Evolutionary conservation across 2,888 invertebrate genomes (phyloP), one percentile per base, ranked within the genome.

Genomic region (Cephus pygmeus): DNA sequence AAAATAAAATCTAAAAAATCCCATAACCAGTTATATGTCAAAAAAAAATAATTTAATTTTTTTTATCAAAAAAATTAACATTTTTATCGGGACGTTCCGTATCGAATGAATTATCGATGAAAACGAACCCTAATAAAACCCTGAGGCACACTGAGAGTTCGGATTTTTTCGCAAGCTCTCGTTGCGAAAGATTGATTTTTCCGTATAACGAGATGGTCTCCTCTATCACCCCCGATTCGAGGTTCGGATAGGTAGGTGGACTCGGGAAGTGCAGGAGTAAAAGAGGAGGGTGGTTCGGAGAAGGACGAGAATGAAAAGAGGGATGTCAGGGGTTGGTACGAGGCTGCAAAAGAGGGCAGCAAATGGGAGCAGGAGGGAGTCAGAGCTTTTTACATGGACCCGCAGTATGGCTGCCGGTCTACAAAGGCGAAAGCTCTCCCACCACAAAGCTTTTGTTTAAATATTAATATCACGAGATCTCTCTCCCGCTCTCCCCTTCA

Each of bases 391-490:
- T 78, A 78, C 68, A 69, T 30, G 56, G 75, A 75, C 12, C 73
- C 56, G 35, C 35, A 75, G 68, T 30, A 77, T 77, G 75, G 76
- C 79, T 79, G 79, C 74, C 36, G 35, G 56, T 73, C 73, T 69
- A 82, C 86, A 87, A 87, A 87, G 83, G 77, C 77, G 80, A 77
- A 82, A 82, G 79, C 81, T 82, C 71, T 77, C 75, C 78, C 80
- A 75, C 81, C 31, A 34, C 77, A 78, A 75, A 75, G 83, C 86
- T 88, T 88, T 88, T 85, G 83, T 86, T 85, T 87, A 87, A 88
- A 88, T 88, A 88, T 88, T 88, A 88, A 88, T 88, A 88, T 86
- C 85, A 83, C 80, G 75, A 82, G 83, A 85, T 85, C 82, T 84
- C 83, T 82, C 82, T 83, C 83, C 23, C 56, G 2, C 1, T 2